Evolutionary conservation across 2,113 vertebrate species (phyloP).

Genomic region (Lycaon pictus): DNA sequence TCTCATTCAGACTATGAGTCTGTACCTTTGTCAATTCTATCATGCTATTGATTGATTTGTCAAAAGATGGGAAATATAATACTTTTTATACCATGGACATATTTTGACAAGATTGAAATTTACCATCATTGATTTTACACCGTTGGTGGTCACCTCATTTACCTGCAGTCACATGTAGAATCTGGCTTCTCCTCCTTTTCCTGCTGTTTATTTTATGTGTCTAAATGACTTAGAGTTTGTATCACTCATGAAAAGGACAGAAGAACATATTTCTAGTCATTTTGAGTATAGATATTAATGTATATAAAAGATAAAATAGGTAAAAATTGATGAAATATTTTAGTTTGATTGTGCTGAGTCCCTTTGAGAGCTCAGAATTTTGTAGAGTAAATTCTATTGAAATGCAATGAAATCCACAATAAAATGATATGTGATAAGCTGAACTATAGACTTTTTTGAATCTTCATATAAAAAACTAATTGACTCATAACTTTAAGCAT

Average conservation of each 20-base stretch:
- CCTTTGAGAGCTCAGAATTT: neutral
- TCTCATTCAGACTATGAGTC: neutral
- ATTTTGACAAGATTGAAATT: constrained; percentile 8
- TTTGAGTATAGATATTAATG: neutral
- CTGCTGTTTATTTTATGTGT: neutral
- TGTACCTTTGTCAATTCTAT: neutral
- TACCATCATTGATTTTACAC: constrained; percentile 24
- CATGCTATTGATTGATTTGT: neutral
- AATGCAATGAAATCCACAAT: neutral
- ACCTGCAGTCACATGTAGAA: neutral
- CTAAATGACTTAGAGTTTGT: neutral
- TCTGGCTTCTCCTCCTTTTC: neutral
- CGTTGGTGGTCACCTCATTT: neutral
- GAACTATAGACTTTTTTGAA: neutral
- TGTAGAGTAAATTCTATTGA: neutral
- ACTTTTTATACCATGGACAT: neutral
- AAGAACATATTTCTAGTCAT: neutral
- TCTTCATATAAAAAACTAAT: neutral
- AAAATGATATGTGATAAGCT: neutral
- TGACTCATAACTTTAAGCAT: neutral
- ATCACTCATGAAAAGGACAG: neutral
- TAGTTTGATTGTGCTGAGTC: neutral
- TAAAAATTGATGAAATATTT: neutral
- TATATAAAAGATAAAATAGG: neutral
- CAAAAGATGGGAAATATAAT: neutral